Evolutionary conservation across 2,797 vertebrate genomes (phyloP), one percentile per base, ranked within the genome.

Genomic region (Arnoldichthys spilopterus): DNA sequence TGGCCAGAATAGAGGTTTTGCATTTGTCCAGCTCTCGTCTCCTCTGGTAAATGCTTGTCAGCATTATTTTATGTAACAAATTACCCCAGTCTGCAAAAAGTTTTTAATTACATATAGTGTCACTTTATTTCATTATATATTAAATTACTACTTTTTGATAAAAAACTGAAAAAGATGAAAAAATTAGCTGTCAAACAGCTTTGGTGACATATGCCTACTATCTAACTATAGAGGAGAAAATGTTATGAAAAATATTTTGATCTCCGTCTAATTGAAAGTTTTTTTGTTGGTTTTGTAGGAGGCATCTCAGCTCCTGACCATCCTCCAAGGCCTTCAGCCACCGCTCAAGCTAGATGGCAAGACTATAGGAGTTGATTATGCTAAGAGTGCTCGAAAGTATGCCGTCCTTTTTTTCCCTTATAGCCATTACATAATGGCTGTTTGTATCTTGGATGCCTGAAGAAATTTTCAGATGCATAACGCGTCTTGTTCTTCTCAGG

Each of bases 301-400:
- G 87, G 98, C 98, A 0, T 98, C 97, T 85, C 98, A 99, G 86
- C 92, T 99, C 77, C 93, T 99, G 6, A 98, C 96, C 86, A 99
- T 99, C 84, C 88, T 99, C 83, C 97, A 98, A 70, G 96, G 96
- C 83, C 93, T 99, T 83, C 97, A 99, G 89, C 98, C 98, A 34
- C 96, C 97, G 0, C 86, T 99, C 70, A 99, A 98, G 91, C 94
- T 99, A 70, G 98, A 99, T 84, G 98, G 97, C 64, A 99, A 99
- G 94, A 99, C 97, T 67, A 96, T 99, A 77, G 97, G 98, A 6
- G 97, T 99, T 74, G 98, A 99, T 92, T 99, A 97, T 87, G 98
- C 98, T 45, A 99, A 99, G 89, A 99, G 97, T 89, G 97, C 97
- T 78, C 96, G 98, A 90, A 99, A 99, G 98, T 99, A 85, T 92